These are phyloP conservation scores for Oostethus manadensis DNA, from an alignment of 2,113 vertebrate species.

Conservation along the genomic window DNA sequence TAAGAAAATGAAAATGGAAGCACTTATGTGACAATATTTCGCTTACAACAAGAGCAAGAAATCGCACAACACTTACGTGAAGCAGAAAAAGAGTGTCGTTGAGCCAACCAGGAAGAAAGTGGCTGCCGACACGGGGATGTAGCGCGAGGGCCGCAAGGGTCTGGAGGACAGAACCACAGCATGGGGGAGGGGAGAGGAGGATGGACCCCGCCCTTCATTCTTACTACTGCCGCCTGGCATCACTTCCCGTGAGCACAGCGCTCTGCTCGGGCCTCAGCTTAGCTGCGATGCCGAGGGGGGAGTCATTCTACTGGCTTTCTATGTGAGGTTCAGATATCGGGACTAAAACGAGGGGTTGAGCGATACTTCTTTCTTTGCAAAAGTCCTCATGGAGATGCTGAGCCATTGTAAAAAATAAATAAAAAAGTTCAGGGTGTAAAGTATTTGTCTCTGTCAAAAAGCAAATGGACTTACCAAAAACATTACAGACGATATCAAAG, in stretches of 20 bases:
- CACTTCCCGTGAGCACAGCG: slow-evolving; percentile 35
- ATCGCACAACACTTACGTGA: slow-evolving; percentile 85
- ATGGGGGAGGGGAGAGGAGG: slow-evolving; percentile 67
- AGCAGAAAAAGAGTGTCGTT: slow-evolving; percentile 96
- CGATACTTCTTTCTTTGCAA: not conserved
- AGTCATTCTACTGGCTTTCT: slow-evolving; percentile 8
- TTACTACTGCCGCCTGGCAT: slow-evolving; percentile 72
- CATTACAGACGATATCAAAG: not conserved
- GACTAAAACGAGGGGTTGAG: not conserved
- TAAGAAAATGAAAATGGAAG: not conserved
- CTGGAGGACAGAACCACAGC: slow-evolving; percentile 75
- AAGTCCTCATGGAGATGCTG: not conserved
- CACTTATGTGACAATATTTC: not conserved
- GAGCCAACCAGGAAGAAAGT: slow-evolving; percentile 94
- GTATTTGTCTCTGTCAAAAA: too few species aligned
- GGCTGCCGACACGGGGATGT: slow-evolving; percentile 91
- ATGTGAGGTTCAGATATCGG: not conserved
- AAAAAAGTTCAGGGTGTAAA: not conserved
- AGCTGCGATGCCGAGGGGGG: slow-evolving; percentile 6
- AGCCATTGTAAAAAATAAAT: not conserved
- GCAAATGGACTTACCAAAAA: not conserved
- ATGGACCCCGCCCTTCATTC: slow-evolving; percentile 68
- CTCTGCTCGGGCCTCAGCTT: slow-evolving; percentile 1
- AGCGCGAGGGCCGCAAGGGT: slow-evolving; percentile 79
- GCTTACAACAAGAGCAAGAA: not conserved